phyloP scores from a whole-genome alignment of 2,888 invertebrate species.

The Lasioglossum figueresi region DNA sequence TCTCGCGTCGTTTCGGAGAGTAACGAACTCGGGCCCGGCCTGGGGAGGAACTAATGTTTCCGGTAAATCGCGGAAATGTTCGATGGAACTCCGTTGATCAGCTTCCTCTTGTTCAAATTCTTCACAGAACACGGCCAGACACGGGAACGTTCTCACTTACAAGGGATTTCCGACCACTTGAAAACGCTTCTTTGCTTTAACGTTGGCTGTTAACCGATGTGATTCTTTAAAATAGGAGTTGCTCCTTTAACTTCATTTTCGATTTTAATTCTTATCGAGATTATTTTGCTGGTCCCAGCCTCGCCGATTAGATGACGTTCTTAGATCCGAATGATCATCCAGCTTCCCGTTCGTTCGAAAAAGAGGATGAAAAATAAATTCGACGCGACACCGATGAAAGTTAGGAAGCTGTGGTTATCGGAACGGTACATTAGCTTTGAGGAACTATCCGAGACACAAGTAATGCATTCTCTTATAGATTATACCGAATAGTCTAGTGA shows the following conservation, averaged over 20 bases:
- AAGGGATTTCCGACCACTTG: not conserved
- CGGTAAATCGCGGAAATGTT: constrained; percentile 31
- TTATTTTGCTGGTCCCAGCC: no score
- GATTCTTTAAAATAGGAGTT: not conserved
- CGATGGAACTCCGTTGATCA: constrained; percentile 7
- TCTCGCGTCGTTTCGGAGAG: constrained; percentile 50
- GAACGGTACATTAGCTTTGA: not conserved
- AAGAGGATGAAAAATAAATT: not conserved
- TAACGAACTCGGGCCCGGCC: constrained; percentile 25
- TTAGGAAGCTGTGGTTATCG: not conserved
- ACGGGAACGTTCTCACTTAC: not conserved
- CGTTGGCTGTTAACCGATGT: not conserved
- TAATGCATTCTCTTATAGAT: not conserved
- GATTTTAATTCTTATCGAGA: no score
- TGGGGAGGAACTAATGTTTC: constrained; percentile 18
- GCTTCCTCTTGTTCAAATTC: constrained; percentile 3
- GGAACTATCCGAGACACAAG: not conserved
- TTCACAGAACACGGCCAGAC: not conserved
- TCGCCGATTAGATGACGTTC: no score
- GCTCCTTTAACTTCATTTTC: not conserved
- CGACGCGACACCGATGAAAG: not conserved
- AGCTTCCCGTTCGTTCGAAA: not conserved
- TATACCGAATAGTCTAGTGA: not conserved
- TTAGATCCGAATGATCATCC: not conserved
- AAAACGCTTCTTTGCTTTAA: not conserved